These are phyloP conservation scores for Luperina testacea DNA, from an alignment of 2,888 invertebrate genomes.

Conservation along the genomic window DNA sequence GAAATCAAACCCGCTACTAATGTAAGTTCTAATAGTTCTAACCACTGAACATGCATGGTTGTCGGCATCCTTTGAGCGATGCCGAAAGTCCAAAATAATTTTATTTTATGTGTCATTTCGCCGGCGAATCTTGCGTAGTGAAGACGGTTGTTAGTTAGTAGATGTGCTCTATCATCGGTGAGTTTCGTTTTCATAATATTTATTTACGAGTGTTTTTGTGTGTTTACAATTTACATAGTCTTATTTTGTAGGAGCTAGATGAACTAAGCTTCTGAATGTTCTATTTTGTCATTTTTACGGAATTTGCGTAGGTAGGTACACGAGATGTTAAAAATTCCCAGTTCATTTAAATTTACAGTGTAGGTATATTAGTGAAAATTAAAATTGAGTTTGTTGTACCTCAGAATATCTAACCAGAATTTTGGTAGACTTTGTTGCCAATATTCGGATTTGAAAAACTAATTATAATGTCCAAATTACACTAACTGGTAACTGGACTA, in stretches of 20 bases:
- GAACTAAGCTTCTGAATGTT: too few relatives aligned
- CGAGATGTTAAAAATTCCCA: not conserved
- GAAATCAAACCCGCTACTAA: constrained; percentile 49
- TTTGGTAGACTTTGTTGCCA: not conserved
- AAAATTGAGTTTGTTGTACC: not conserved
- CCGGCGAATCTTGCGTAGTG: not conserved
- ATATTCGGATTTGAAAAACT: not conserved
- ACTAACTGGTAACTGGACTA: not conserved
- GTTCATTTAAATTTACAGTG: accelerated
- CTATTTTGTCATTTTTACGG: not conserved
- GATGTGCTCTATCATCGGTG: constrained; percentile 30
- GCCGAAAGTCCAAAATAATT: constrained; percentile 61
- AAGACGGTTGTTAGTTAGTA: constrained; percentile 15
- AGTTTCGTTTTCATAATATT: constrained; percentile 28
- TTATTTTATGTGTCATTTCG: constrained; percentile 39
- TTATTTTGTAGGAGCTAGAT: not conserved
- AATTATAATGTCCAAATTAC: too few relatives aligned
- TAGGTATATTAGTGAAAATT: not conserved
- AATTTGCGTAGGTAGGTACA: not conserved
- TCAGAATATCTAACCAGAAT: not conserved
- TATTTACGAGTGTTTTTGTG: not conserved
- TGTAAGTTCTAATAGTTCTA: constrained; percentile 24
- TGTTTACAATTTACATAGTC: too few relatives aligned
- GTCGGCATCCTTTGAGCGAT: constrained; percentile 63
- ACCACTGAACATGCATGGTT: constrained; percentile 36